Base-by-base conservation (phyloP, 2,113 vertebrate species). In the Mirounga angustirostris region DNA sequence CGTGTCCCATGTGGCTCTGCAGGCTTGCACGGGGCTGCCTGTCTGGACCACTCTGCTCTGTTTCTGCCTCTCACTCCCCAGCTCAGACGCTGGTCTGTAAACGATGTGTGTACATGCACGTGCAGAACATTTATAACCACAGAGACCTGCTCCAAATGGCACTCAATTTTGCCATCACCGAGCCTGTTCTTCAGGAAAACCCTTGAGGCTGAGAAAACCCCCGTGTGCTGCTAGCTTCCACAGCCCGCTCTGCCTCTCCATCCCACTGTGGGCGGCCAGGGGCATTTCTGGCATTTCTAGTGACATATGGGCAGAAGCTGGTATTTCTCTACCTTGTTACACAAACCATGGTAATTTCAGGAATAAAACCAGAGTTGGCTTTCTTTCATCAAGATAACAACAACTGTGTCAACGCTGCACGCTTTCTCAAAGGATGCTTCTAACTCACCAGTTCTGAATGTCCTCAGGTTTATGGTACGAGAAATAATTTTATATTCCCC, bases 21-120 rank as follows among this genome's bases (percentile, higher is more conserved):
- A 1, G 24, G 59, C 59, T 24, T 4, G 22, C 58, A 26, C 22
- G 21, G 10, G 24, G 59, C 59, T 11, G 10, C 22, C 61, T 33
- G 30, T 15, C 30, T 7, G 7, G 30, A 67, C 52, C 52, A 12
- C 59, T 28, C 4, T 3, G 16, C 28, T 80, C 50, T n/a, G 74
- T 43, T 7, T 56, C 15, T 12, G 16, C 50, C 63, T 67, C 63
- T 61, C 30, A 1, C 2, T 30, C 18, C 59, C 63, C 63, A 12
- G 52, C 30, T 1, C 30, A 50, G 30, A 80, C 50, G 56, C 52
- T 16, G 43, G 30, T 50, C 8, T 81, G 13, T 71, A 21, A 36
- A 50, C 2, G 4, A 6, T 1, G 1, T 36, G n/a, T 4, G 4
- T 5, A 1, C 10, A 26, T 46, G 10, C 28, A 10, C 3, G 1